These are phyloP conservation scores for Pseudorhombus dupliciocellatus DNA, from an alignment of 2,113 vertebrate species.

Conservation along the genomic window DNA sequence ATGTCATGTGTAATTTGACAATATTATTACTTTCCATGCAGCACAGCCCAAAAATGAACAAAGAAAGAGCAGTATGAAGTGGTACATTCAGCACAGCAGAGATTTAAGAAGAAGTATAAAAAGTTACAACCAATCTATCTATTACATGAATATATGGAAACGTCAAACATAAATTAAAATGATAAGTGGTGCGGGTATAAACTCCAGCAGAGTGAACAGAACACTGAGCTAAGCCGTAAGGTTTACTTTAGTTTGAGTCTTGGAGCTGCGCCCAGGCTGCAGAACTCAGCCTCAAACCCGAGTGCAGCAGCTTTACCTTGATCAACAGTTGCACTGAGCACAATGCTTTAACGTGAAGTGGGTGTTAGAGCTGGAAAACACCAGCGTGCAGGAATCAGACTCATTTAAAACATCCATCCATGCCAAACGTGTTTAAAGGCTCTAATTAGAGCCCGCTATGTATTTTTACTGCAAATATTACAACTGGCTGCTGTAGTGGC, in stretches of 20 bases:
- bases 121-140: neutral
- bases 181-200: too few relatives aligned
- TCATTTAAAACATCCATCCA: slow-evolving; percentile 32
- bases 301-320: neutral
- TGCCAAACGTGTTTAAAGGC: slow-evolving; percentile 48
- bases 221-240: neutral
- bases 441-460: slow-evolving; percentile 61
- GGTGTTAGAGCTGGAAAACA: slow-evolving; percentile 60
- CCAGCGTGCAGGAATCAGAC: slow-evolving; percentile 13
- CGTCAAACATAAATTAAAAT: too few relatives aligned
- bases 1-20: slow-evolving; percentile 8
- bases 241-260: neutral
- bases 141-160: neutral
- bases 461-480: slow-evolving; percentile 64
- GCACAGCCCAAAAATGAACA: neutral
- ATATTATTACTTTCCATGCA: slow-evolving; percentile 14
- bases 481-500: slow-evolving; percentile 41
- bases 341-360: slow-evolving; percentile 53
- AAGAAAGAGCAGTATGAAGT: neutral
- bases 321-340: neutral
- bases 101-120: too few relatives aligned
- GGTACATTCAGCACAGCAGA: neutral
- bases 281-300: slow-evolving; percentile 1
- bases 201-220: neutral
- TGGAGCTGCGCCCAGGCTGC: neutral